These are phyloP conservation scores for Epiblema foenella DNA, from an alignment of 2,888 invertebrate species.

Conservation along the genomic window DNA sequence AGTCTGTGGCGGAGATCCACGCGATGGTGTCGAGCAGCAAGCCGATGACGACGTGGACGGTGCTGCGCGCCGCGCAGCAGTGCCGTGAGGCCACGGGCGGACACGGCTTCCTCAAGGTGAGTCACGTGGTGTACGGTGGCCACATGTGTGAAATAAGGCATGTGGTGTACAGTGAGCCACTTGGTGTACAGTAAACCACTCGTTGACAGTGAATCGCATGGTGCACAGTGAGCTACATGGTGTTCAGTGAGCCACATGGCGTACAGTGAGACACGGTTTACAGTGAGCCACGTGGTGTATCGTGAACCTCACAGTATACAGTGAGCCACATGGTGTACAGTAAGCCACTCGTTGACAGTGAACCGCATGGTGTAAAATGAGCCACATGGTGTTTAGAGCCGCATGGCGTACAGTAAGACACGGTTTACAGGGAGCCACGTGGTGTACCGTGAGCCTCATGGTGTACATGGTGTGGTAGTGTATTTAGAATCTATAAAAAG, in stretches of 20 bases:
- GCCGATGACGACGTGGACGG: conserved; percentile 90
- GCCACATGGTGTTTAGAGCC: no score
- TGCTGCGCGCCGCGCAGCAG: conserved; percentile 90
- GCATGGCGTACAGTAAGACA: no score
- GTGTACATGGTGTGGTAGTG: no score
- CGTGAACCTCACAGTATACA: not conserved
- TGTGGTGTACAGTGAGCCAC: not conserved
- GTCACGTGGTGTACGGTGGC: not conserved
- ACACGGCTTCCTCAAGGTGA: conserved; percentile 90
- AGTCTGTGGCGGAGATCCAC: conserved; percentile 88
- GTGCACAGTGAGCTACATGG: not conserved
- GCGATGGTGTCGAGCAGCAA: conserved; percentile 88
- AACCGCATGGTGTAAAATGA: no score
- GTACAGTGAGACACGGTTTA: not conserved
- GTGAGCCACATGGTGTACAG: not conserved
- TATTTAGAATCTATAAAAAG: no score
- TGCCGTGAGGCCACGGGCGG: conserved; percentile 95
- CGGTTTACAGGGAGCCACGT: no score
- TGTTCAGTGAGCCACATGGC: not conserved
- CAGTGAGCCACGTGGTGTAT: not conserved
- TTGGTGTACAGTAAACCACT: not conserved
- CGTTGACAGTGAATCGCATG: not conserved
- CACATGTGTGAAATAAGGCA: no score
- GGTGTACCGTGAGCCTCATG: no score
- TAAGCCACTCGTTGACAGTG: not conserved